Base-by-base conservation (phyloP, 2,113 vertebrate species). In the Oplegnathus fasciatus region DNA sequence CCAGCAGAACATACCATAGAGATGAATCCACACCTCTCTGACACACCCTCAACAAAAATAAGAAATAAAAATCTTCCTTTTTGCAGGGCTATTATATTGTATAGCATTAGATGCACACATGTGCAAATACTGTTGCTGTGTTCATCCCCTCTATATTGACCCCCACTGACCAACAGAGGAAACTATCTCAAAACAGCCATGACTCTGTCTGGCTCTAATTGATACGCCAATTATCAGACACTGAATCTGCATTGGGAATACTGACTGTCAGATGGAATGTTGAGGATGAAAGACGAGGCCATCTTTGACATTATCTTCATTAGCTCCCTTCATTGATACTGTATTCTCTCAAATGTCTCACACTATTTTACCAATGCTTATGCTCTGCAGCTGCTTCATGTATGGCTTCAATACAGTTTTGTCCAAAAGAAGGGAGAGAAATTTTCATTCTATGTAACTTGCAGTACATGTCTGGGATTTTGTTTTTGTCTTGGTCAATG, bases 221-320 rank as follows among this genome's bases (percentile, higher is more conserved):
- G 26, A 73, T 83, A 60, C n/a, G 11, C n/a, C 52, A 72, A 52
- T 86, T 80, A 82, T 65, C 40, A 75, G 67, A 73, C 28, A 72
- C 42, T 4, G 54, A 75, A 68, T 28, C 62, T 75, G 80, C 3
- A 24, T 24, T 60, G 75, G 62, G 50, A 83, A 78, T 78, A 67
- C 37, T 4, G 30, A 26, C 55, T 44, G 42, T 58, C 30, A 28
- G 42, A 22, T 13, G 50, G 76, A 87, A 75, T 60, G 67, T 55
- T 78, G 37, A 75, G 5, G 61, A 73, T 84, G 88, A 79, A 87
- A 91, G 28, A 69, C 69, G 68, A 92, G 44, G 55, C 88, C 75
- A 13, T 77, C 18, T 85, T 78, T 69, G 67, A 75, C 77, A 65
- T 82, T 61, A 78, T 17, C 66, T 75, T 72, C 52, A 88, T 82